Evolutionary conservation across 2,888 invertebrate species (phyloP).

Genomic region (Macaria notata): DNA sequence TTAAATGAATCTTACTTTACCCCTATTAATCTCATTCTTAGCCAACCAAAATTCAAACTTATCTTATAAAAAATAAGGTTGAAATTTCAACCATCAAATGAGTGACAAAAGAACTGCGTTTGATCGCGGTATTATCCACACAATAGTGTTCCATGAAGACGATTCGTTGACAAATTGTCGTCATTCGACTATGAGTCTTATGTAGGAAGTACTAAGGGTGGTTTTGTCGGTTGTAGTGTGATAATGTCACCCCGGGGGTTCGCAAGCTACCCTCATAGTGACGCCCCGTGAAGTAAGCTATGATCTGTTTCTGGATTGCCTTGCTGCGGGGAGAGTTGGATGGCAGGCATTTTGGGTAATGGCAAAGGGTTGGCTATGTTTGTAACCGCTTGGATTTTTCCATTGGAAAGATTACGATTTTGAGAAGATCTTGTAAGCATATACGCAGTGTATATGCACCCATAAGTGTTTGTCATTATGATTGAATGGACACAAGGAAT

Average conservation of each 20-base stretch:
- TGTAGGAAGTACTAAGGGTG: constrained; percentile 42
- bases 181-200: constrained; percentile 45
- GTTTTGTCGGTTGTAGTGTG: constrained; percentile 39
- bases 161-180: constrained; percentile 66
- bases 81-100: background rate
- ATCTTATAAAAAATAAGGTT: constrained; percentile 4
- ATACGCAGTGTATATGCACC: too few species aligned
- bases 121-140: constrained; percentile 78
- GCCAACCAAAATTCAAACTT: constrained; percentile 39
- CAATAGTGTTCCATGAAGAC: constrained; percentile 78
- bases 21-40: constrained; percentile 52
- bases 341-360: constrained; percentile 4
- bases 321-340: constrained; percentile 45
- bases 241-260: constrained; percentile 76
- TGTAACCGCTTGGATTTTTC: background rate
- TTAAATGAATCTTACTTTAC: constrained; percentile 79
- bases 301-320: constrained; percentile 74
- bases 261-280: constrained; percentile 74
- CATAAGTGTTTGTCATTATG: too few species aligned
- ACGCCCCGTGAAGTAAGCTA: constrained; percentile 81
- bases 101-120: constrained; percentile 63
- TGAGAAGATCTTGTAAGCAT: too few species aligned
- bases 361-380: background rate
- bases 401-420: too few species aligned
- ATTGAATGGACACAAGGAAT: too few species aligned